Base-by-base conservation (phyloP, 1,140 invertebrate species). In the Leptoteleia sp. region DNA sequence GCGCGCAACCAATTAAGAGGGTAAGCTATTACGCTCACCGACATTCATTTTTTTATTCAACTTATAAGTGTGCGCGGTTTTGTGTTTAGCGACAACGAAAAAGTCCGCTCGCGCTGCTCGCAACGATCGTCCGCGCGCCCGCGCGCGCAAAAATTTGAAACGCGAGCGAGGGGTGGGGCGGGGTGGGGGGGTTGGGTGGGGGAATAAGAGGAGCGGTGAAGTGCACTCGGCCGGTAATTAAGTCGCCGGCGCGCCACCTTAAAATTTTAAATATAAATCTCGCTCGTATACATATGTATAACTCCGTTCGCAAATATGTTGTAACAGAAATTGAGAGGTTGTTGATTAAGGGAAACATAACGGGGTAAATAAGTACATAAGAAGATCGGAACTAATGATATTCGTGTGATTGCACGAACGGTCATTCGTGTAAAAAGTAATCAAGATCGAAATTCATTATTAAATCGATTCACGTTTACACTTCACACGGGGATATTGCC, bases 331-430 rank as follows among this genome's bases (percentile, higher is more conserved):
- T 72, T 62, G 55, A 61, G 54, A 52, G 67, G 67, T 61, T 61
- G 67, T 61, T 71, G 67, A 71, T 71, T 71, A 61, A 71, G 17
- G 47, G 38, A 72, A 72, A 72, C 57, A 62, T 72, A 62, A 62
- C 55, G 47, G 40, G 33, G 38, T 57, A 38, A 47, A 68, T 50
- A 50, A 55, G 52, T 57, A 42, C 70, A 64, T 47, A 47, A 55
- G 57, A 73, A 43, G 70, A 73, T 73, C 57, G 59, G 50, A 73
- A 73, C 57, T 64, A 64, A 73, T 64, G 70, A 57, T 48, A 73
- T 73, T 64, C 59, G 70, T 48, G 57, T 57, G 70, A 73, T 55
- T 73, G 57, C 70, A 73, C 57, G 57, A 73, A 57, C 40, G 48
- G 57, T 55, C 50, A 64, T 62, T 62, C 55, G 48, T 72, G 57